Evolutionary conservation across 2,888 invertebrate species (phyloP).

Genomic region (Oasisia sp.): DNA sequence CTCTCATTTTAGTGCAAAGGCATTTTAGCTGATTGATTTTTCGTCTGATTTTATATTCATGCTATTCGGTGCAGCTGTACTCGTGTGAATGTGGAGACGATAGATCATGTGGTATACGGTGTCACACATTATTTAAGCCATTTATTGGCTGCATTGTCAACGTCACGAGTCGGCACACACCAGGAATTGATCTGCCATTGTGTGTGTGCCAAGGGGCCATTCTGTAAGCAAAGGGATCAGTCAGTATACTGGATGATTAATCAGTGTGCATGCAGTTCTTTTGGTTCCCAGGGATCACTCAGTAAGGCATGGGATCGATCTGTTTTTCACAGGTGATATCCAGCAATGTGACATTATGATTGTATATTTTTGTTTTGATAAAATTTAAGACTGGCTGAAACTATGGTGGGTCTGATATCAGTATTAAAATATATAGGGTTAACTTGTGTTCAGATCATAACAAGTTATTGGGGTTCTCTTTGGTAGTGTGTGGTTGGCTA

Average conservation of each 20-base stretch:
- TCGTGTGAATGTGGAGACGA: background rate
- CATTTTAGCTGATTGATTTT: background rate
- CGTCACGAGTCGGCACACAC: background rate
- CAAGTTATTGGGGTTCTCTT: too few relatives aligned
- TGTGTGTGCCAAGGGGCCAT: background rate
- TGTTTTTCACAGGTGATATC: background rate
- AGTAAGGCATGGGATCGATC: background rate
- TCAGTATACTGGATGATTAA: background rate
- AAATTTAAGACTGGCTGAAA: too few relatives aligned
- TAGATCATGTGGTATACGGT: background rate
- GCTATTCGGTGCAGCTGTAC: background rate
- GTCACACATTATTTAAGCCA: background rate
- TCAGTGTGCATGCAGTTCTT: background rate
- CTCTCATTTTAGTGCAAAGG: background rate
- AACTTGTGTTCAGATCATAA: too few relatives aligned
- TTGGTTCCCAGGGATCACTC: too few relatives aligned
- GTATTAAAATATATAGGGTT: too few relatives aligned
- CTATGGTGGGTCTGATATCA: too few relatives aligned
- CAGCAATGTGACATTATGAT: background rate
- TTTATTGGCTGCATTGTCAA: background rate
- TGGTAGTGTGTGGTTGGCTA: too few relatives aligned
- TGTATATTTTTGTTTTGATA: too few relatives aligned
- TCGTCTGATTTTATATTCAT: background rate
- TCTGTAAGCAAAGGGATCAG: background rate
- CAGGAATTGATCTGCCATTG: background rate